phyloP scores from a whole-genome alignment of 1,140 invertebrate species.

The Melitaea cinxia region DNA sequence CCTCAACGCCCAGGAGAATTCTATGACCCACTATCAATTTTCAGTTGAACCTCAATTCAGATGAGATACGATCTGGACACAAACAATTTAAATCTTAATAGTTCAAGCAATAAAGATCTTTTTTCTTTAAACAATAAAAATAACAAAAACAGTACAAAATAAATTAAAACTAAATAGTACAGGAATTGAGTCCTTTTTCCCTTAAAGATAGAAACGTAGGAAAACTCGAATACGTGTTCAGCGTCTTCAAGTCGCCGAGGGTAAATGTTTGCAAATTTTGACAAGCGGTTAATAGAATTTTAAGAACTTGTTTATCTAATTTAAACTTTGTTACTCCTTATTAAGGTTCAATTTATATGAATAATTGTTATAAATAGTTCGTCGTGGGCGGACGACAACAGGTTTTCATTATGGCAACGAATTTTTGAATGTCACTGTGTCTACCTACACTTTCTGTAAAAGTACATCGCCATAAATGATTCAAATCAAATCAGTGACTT shows the following conservation, averaged over 20 bases:
- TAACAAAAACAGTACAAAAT: not conserved
- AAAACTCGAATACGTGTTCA: conserved; percentile 10
- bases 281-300: conserved; percentile 14
- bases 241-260: conserved; percentile 3
- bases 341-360: conserved; percentile 2
- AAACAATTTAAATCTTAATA: not conserved
- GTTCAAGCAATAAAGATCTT: not conserved
- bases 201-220: not conserved
- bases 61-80: not conserved
- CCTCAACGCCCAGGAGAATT: not conserved
- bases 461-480: too few relatives aligned
- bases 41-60: not conserved
- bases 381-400: not conserved
- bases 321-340: not conserved
- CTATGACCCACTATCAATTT: conserved; percentile 12
- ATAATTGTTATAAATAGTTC: not conserved
- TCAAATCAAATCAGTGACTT: too few relatives aligned
- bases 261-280: conserved; percentile 15
- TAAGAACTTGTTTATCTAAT: not conserved
- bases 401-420: not conserved
- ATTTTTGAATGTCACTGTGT: too few relatives aligned
- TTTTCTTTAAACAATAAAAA: not conserved
- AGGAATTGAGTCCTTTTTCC: conserved; percentile 13
- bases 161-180: conserved; percentile 14
- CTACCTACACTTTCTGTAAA: too few relatives aligned